phyloP scores from a whole-genome alignment of 2,113 vertebrate species.

The Mormoops blainvillei region DNA sequence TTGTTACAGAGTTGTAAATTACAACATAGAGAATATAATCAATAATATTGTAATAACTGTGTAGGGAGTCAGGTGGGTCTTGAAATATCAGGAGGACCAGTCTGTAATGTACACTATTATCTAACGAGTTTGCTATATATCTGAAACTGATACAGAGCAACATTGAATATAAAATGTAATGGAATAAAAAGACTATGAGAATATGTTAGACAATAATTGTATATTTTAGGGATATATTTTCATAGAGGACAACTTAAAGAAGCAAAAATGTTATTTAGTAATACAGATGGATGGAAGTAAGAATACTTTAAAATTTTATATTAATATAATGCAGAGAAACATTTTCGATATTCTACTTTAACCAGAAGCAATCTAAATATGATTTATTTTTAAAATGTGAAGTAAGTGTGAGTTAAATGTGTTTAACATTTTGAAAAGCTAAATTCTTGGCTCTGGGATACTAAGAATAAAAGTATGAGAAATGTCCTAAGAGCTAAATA shows the following conservation, averaged over 20 bases:
- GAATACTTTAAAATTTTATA: not conserved
- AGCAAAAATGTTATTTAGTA: not conserved
- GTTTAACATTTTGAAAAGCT: slow-evolving; percentile 44
- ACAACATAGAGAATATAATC: not conserved
- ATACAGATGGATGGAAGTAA: not conserved
- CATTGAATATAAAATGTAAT: not conserved
- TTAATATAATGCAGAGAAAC: not conserved
- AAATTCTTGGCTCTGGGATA: slow-evolving; percentile 11
- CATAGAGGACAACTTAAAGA: not conserved
- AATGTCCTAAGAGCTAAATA: slow-evolving; percentile 32
- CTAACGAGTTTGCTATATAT: not conserved
- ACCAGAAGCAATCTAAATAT: slow-evolving; percentile 9
- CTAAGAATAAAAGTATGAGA: slow-evolving; percentile 16
- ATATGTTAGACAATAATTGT: not conserved
- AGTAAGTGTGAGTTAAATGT: slow-evolving; percentile 38
- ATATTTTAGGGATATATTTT: not conserved
- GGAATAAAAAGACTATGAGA: not conserved
- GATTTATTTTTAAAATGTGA: slow-evolving; percentile 41
- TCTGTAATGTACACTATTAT: not conserved
- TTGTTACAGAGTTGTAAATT: not conserved
- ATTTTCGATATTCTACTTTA: not conserved
- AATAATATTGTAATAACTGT: not conserved
- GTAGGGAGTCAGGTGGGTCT: not conserved
- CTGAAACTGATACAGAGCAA: not conserved
- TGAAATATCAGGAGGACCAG: not conserved